Evolutionary conservation across 2,888 invertebrate genomes (phyloP).

Genomic region (Luperina testacea): DNA sequence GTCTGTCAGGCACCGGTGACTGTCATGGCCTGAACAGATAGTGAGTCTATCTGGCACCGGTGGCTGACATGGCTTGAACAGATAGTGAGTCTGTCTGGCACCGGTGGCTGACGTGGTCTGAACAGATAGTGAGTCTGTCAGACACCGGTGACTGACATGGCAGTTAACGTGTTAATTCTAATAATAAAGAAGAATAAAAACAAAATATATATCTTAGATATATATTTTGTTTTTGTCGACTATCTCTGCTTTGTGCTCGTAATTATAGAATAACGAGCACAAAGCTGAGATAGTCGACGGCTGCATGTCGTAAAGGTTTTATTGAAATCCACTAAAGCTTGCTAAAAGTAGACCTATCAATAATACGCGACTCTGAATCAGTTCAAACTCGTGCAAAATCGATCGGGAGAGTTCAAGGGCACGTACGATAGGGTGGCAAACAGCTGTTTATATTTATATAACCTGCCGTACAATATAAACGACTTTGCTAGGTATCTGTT

Average conservation of each 20-base stretch:
- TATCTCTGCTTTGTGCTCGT: too few species aligned
- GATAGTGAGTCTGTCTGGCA: neutral
- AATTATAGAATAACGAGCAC: too few species aligned
- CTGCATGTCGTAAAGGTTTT: too few species aligned
- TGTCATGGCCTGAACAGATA: too few species aligned
- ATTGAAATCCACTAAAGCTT: neutral
- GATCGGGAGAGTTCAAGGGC: conserved; percentile 11
- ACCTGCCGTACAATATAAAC: neutral
- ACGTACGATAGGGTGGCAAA: neutral
- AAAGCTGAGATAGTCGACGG: too few species aligned
- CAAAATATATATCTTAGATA: too few species aligned
- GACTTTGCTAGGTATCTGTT: neutral
- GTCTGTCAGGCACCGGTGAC: too few species aligned
- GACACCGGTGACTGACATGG: neutral
- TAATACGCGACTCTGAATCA: conserved; percentile 4
- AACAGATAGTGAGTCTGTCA: neutral
- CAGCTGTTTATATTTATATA: neutral
- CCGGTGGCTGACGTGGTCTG: neutral
- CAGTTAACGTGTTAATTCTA: neutral
- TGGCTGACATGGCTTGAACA: too few species aligned
- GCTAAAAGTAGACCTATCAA: neutral
- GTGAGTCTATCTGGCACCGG: too few species aligned
- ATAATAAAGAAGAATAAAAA: too few species aligned
- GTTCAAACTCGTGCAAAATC: neutral
- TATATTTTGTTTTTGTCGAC: too few species aligned